Evolutionary conservation across 2,797 vertebrate genomes (phyloP), one percentile per base, ranked within the genome.

Genomic region (Acanthurus tractus): DNA sequence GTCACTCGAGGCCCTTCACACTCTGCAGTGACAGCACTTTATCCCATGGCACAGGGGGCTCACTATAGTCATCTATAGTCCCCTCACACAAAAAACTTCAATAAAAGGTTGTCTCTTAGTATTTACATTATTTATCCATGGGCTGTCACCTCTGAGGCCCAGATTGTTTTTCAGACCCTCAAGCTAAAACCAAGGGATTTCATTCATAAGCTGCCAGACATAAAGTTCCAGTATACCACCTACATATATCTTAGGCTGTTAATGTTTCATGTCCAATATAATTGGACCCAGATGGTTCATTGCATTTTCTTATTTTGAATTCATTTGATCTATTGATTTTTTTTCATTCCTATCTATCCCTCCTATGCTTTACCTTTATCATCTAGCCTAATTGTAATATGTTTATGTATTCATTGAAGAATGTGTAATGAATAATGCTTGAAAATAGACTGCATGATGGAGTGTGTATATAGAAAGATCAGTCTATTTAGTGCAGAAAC

Each of bases 121-220:
- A 91, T 92, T 92, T 94, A 89, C 89, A 95, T 95, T 94, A 95
- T 95, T 95, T 93, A 94, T 93, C 90, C 81, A 81, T 76, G 83
- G 87, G 84, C 86, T 92, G 88, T 94, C 89, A 90, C 88, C 90
- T 92, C 86, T 88, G 77, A 92, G 91, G 84, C 90, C 86, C 78
- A 89, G 90, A 93, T 94, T 93, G 91, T 93, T 93, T 92, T 90
- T 92, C 59, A 86, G 76, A 59, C 73, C 93, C 85, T 82, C 56
- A 62, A 88, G 92, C 83, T 84, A 85, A 69, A 85, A 80, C 76
- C 71, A 66, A 81, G 68, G 76, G 74, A 89, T 92, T 92, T 92
- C 90, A 91, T 92, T 93, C 73, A 90, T 89, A 79, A 85, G 89
- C 88, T 85, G 88, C 82, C 81, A 68, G 57, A 88, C 82, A 91